Conservation (phyloP, 2,888 invertebrate species). For the Geotrupes spiniger region DNA sequence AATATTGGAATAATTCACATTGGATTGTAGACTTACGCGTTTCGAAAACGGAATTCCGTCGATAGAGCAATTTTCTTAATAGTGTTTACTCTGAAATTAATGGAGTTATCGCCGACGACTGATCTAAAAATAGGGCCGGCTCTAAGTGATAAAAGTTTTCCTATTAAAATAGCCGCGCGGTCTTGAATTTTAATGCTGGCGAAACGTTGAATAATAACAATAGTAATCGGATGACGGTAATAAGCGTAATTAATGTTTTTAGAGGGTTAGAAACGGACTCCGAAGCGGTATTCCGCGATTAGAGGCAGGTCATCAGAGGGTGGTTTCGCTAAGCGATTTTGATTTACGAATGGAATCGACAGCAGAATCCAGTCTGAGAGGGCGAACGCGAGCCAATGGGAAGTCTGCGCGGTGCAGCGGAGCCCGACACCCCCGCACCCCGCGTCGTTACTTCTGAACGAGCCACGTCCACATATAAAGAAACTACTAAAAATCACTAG, state of each 20-base stretch:
- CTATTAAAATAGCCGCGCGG: no score
- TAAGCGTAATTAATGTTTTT: conserved; percentile 7
- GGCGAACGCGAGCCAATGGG: conserved; percentile 42
- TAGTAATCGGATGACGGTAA: conserved; percentile 4
- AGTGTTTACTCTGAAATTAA: no score
- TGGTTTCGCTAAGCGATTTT: conserved; percentile 38
- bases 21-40: no score
- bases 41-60: no score
- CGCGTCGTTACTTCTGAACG: conserved; percentile 9
- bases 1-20: no score
- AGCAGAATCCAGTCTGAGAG: conserved; percentile 48
- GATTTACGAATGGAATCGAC: conserved; percentile 53
- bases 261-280: background rate
- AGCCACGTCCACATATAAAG: no score
- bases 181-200: no score
- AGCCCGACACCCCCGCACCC: conserved; percentile 27
- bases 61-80: no score
- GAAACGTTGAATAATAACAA: conserved; percentile 3
- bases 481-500: no score
- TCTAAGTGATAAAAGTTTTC: no score
- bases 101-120: no score
- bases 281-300: conserved; percentile 16
- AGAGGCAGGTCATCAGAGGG: conserved; percentile 22
- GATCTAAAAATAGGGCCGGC: no score
- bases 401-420: conserved; percentile 39